phyloP scores from a whole-genome alignment of 2,888 invertebrate species.

The Nowickia ferox region DNA sequence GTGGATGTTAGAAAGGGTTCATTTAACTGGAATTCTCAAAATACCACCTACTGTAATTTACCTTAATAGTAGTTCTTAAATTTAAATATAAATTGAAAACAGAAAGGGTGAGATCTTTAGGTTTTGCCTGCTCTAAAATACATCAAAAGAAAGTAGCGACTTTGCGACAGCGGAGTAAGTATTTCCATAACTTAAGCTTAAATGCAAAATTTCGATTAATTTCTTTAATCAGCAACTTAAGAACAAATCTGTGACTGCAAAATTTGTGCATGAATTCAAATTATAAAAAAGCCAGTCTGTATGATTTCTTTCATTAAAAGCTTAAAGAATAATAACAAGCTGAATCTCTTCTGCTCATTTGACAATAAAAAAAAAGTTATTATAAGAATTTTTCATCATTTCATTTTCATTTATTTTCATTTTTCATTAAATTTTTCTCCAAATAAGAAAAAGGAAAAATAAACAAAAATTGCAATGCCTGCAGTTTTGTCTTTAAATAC shows the following conservation, averaged over 20 bases:
- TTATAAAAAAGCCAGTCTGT: background rate
- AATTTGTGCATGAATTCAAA: background rate
- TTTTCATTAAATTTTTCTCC: background rate
- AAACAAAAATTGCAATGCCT: conserved; percentile 38
- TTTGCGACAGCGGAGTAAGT: too few species aligned
- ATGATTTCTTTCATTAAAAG: conserved; percentile 10
- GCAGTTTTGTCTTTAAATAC: conserved; percentile 51
- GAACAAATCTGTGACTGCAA: background rate
- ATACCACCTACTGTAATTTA: too few species aligned
- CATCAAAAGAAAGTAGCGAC: too few species aligned
- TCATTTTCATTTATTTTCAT: conserved; percentile 4
- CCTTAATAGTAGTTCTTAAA: too few species aligned
- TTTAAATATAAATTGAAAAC: too few species aligned
- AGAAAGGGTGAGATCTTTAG: too few species aligned
- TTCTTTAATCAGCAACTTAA: background rate
- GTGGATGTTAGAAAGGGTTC: too few species aligned
- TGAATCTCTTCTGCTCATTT: conserved; percentile 22
- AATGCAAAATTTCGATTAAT: background rate
- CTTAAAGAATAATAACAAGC: background rate
- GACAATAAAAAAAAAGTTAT: conserved; percentile 48
- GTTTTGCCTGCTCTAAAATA: too few species aligned
- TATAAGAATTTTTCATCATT: conserved; percentile 24
- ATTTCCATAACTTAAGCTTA: too few species aligned
- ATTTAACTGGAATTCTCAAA: too few species aligned
- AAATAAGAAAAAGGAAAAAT: conserved; percentile 21